Base-by-base conservation (phyloP, 2,113 vertebrate species). In the Sander lucioperca region DNA sequence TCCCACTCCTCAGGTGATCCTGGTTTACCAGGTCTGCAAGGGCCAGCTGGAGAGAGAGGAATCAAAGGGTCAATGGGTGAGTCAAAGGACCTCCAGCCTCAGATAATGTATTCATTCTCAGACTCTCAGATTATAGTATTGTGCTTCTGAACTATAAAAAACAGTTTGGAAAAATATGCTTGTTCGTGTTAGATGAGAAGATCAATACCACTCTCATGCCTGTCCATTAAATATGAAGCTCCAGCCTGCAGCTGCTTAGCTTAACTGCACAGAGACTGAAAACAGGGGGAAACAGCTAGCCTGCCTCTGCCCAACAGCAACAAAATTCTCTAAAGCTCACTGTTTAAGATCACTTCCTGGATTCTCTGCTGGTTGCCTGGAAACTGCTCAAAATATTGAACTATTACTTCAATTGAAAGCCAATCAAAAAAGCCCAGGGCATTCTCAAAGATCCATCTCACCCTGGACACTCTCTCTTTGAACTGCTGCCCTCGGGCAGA, bases 61-160 rank as follows among this genome's bases (percentile, higher is more conserved):
- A 16, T 90, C 66, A 99, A 97, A 94, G 98, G 98, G 81, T 94
- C 97, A 39, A 70, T 45, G 86, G 98, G 98, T 99, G 66, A 87
- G 96, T 92, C 6, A 51, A 11, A 11, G 14, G 10, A 61, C n/a
- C 59, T 18, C 19, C 16, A 36, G 19, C 5, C 19, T 70, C 39
- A 48, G 14, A 77, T 57, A 5, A 45, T 25, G n/a, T 4, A 64
- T n/a, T 23, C 8, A 51, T n/a, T 53, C 36, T 39, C 8, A 36
- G 2, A 75, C 54, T 59, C n/a, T 43, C 19, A 12, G 14, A 21
- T 18, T 23, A 14, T 63, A 1, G 1, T 65, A n/a, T 69, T 43
- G 3, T 54, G 45, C 36, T 39, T 57, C 51, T 57, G 18, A 47
- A 51, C 39, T 27, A 43, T 23, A 68, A 45, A 23, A 51, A 10